phyloP scores from a whole-genome alignment of 2,888 invertebrate genomes.

The Parascotia fuliginaria region DNA sequence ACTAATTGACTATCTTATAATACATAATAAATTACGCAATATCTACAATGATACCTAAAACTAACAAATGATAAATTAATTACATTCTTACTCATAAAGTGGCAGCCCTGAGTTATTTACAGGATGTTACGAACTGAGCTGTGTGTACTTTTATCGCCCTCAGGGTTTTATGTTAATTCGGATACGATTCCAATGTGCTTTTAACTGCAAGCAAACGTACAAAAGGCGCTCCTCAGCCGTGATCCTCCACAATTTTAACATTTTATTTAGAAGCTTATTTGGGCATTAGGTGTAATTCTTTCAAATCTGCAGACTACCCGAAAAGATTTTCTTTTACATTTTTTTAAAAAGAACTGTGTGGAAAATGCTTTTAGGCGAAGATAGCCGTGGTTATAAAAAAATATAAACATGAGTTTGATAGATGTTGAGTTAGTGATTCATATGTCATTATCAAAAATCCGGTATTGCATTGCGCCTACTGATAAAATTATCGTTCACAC shows the following conservation, averaged over 20 bases:
- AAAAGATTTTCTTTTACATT: background rate
- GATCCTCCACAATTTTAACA: conserved; percentile 26
- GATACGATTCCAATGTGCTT: conserved; percentile 63
- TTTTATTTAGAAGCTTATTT: conserved; percentile 20
- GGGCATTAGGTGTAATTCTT: conserved; percentile 11
- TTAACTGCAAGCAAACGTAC: conserved; percentile 53
- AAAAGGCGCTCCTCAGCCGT: conserved; percentile 32
- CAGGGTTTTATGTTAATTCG: conserved; percentile 67
- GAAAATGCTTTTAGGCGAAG: background rate
- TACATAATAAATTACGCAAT: too few relatives aligned
- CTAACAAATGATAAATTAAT: background rate
- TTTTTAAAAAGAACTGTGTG: background rate
- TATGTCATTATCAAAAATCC: too few relatives aligned
- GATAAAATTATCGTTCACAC: too few relatives aligned
- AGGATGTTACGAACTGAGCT: conserved; percentile 47
- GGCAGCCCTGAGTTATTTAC: conserved; percentile 55
- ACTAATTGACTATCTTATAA: too few relatives aligned
- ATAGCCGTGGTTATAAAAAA: background rate
- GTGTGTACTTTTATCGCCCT: conserved; percentile 61
- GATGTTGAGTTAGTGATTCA: too few relatives aligned
- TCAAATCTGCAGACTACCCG: conserved; percentile 1
- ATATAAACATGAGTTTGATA: background rate
- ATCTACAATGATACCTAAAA: too few relatives aligned
- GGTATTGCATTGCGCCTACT: too few relatives aligned
- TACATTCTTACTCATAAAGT: background rate